These are phyloP conservation scores for Hyposoter dolosus DNA, from an alignment of 2,888 invertebrate genomes.

Conservation along the genomic window DNA sequence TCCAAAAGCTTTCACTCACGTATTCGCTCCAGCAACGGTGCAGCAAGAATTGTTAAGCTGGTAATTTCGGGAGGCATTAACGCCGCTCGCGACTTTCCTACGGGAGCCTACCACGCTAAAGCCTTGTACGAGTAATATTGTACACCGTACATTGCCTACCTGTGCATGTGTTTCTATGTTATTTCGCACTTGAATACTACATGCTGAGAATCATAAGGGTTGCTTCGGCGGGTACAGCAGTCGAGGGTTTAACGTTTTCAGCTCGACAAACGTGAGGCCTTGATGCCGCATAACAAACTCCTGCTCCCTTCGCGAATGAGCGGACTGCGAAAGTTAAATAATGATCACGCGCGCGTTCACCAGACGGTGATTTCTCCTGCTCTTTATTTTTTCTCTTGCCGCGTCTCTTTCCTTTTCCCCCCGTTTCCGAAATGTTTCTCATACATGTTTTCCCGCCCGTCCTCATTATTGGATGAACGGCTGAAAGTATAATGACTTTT, in stretches of 20 bases:
- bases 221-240: slow-evolving; percentile 40
- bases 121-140: slow-evolving; percentile 8
- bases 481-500: too few relatives aligned
- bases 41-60: slow-evolving; percentile 70
- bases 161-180: neutral
- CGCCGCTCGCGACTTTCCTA: slow-evolving; percentile 55
- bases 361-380: neutral
- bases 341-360: slow-evolving; percentile 34
- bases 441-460: neutral
- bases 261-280: slow-evolving; percentile 34
- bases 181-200: neutral
- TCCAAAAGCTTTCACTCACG: slow-evolving; percentile 28
- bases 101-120: slow-evolving; percentile 15
- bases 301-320: slow-evolving; percentile 20
- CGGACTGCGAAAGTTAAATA: slow-evolving; percentile 48
- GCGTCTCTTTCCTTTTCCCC: neutral
- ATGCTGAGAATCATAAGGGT: slow-evolving; percentile 34
- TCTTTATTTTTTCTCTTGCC: neutral
- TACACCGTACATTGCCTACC: neutral
- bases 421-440: neutral
- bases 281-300: slow-evolving; percentile 36
- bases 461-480: neutral
- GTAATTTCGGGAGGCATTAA: slow-evolving; percentile 71
- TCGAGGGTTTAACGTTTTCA: slow-evolving; percentile 56
- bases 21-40: slow-evolving; percentile 41